Evolutionary conservation across 2,888 invertebrate genomes (phyloP).

Genomic region (Aphelenchoides bicaudatus): DNA sequence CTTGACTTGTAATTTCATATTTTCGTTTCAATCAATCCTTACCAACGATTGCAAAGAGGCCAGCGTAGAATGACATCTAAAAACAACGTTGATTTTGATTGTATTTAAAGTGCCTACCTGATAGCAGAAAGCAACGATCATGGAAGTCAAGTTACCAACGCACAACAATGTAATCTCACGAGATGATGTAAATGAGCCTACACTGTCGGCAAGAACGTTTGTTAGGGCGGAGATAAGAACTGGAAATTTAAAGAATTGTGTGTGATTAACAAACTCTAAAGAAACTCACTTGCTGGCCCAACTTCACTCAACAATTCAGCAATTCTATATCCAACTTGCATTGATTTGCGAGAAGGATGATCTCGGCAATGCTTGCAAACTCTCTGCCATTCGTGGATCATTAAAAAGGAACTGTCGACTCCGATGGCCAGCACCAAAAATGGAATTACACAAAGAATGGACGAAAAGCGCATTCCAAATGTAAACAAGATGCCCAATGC

Average conservation of each 20-base stretch:
- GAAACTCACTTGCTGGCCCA: slow-evolving; percentile 57
- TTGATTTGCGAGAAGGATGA: slow-evolving; percentile 46
- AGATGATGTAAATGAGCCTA: slow-evolving; percentile 47
- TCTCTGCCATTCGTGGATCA: slow-evolving; percentile 59
- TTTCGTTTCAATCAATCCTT: no score
- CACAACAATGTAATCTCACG: slow-evolving; percentile 56
- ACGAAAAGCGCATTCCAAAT: slow-evolving; percentile 50
- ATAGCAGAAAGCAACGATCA: slow-evolving; percentile 53
- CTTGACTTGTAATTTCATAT: no score
- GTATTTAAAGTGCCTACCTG: slow-evolving; percentile 35
- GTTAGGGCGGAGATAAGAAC: slow-evolving; percentile 55
- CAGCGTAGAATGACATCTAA: slow-evolving; percentile 56
- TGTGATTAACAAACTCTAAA: no score
- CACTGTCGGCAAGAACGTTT: slow-evolving; percentile 55
- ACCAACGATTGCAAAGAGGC: slow-evolving; percentile 35
- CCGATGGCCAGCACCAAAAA: slow-evolving; percentile 45
- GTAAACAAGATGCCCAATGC: slow-evolving; percentile 53
- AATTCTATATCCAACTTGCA: slow-evolving; percentile 49
- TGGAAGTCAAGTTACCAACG: slow-evolving; percentile 53
- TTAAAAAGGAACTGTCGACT: slow-evolving; percentile 54
- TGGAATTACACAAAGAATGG: slow-evolving; percentile 56
- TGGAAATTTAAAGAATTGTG: no score
- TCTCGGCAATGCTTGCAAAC: slow-evolving; percentile 52
- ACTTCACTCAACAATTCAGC: slow-evolving; percentile 53
- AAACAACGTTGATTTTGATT: slow-evolving; percentile 12